Evolutionary conservation across 2,797 vertebrate species (phyloP), one percentile per base, ranked within the genome.

Genomic region (Florisuga fusca): DNA sequence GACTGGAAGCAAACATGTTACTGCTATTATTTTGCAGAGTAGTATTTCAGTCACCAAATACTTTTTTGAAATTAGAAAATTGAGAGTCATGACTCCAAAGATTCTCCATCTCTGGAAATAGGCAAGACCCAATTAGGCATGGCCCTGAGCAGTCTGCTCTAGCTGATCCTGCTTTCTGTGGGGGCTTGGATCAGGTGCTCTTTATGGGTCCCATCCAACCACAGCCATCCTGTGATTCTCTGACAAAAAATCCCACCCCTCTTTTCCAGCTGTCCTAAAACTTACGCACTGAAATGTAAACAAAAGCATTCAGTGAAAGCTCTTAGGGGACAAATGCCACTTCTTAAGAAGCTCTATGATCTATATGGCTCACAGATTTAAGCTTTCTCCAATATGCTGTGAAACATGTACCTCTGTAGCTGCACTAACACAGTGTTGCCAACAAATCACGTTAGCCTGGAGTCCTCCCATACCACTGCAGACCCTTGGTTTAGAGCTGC

Each of bases 141-240:
- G 29, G 2, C 33, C 23, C 23, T 75, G 67, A 87, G 15, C 26
- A 74, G 69, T 14, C 13, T 50, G 14, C 21, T 38, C 0, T 43
- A 51, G 12, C 7, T 46, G 29, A 29, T 8, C 5, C 14, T 64
- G 9, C 12, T 59, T 85, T 72, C 29, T 73, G 26, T 7, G 82
- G 14, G 2, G 26, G 19, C 51, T 76, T 1, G 0, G 18, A 76
- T 8, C 27, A 82, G 15, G 6, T 15, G 7, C 10, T 84, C 23
- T 81, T 26, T 21, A 66, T 29, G 12, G 3, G 7, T 74, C 7
- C 10, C 4, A 72, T 90, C 26, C 33, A 69, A 59, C 2, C 1
- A 78, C 66, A 69, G 22, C 8, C 4, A 45, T 10, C 9, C 22
- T 79, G 22, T 41, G 29, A 80, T 57, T 33, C 55, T 81, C 45